These are phyloP conservation scores for Ornithoptera alexandrae DNA, from an alignment of 2,888 invertebrate species.

Conservation along the genomic window DNA sequence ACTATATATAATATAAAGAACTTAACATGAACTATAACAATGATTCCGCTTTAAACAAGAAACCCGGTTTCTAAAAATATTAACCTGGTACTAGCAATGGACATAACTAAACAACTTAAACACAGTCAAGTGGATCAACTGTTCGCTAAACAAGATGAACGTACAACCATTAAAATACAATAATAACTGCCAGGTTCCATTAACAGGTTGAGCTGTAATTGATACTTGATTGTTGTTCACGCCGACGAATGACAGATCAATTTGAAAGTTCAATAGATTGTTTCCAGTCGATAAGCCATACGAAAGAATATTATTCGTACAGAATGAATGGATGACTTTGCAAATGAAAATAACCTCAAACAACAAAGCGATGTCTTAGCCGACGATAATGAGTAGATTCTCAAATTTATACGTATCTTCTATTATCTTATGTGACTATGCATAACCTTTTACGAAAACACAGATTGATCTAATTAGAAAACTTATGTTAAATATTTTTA, in stretches of 20 bases:
- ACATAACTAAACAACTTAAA: background rate
- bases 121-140: conserved; percentile 12
- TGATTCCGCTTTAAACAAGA: background rate
- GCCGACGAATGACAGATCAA: conserved; percentile 26
- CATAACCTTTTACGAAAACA: no score
- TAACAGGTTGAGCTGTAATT: conserved; percentile 19
- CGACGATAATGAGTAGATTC: background rate
- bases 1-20: background rate
- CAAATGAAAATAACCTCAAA: conserved; percentile 20
- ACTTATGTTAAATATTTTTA: no score
- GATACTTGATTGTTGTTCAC: conserved; percentile 23
- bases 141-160: conserved; percentile 14
- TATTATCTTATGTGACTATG: background rate
- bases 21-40: background rate
- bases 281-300: conserved; percentile 13
- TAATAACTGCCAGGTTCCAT: conserved; percentile 8
- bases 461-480: no score
- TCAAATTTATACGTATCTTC: background rate
- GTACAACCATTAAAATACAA: conserved; percentile 13
- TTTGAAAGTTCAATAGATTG: conserved; percentile 23
- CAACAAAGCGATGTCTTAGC: conserved; percentile 8
- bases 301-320: conserved; percentile 12
- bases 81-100: background rate
- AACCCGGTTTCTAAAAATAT: background rate
- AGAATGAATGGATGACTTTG: conserved; percentile 15